These are phyloP conservation scores for Sciurus niger DNA, from an alignment of 2,113 vertebrate genomes.

Conservation along the genomic window DNA sequence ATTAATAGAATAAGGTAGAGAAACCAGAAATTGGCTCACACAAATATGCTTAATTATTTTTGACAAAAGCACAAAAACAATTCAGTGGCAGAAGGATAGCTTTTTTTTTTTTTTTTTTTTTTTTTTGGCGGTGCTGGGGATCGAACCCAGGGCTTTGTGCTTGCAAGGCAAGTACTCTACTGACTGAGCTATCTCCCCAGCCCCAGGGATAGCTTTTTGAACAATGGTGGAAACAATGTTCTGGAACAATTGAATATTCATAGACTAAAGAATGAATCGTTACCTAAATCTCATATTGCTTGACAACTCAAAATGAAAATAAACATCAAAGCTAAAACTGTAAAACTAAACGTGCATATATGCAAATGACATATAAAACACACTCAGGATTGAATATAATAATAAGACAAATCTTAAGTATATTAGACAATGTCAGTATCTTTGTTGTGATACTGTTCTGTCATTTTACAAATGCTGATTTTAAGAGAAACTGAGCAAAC, in stretches of 20 bases:
- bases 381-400: not conserved
- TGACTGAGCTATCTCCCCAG: no score
- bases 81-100: not conserved
- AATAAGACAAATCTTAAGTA: not conserved
- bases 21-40: not conserved
- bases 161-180: no score
- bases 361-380: not conserved
- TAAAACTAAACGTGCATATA: not conserved
- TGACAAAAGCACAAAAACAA: not conserved
- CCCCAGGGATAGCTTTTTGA: not conserved
- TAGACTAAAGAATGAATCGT: not conserved
- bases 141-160: no score
- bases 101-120: not conserved
- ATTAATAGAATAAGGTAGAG: not conserved
- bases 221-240: not conserved
- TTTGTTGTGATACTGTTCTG: not conserved
- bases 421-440: not conserved
- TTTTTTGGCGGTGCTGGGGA: no score
- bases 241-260: not conserved
- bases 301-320: not conserved
- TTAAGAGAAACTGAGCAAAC: not conserved
- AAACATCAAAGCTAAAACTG: not conserved
- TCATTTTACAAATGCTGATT: not conserved
- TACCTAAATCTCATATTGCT: not conserved
- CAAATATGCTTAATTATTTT: not conserved